Conservation (phyloP, 2,888 invertebrate genomes). For the Scrobipalpa atriplicella region DNA sequence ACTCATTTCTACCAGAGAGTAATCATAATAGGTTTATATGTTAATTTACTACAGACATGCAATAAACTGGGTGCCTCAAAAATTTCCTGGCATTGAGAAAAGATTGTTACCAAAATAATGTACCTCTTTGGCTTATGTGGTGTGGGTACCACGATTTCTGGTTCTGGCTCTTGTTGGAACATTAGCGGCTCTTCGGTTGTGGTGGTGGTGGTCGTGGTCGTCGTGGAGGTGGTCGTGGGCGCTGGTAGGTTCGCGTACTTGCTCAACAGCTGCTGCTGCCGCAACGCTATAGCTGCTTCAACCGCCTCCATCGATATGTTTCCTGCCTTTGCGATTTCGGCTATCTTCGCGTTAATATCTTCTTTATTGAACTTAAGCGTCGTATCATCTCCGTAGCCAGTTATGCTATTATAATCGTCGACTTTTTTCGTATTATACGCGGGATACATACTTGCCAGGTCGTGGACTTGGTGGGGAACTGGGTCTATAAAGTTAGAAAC, state of each 20-base stretch:
- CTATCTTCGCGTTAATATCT: slow-evolving; percentile 75
- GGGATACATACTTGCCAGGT: slow-evolving; percentile 60
- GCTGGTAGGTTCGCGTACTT: slow-evolving; percentile 79
- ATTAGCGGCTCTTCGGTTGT: slow-evolving; percentile 52
- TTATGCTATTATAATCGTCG: slow-evolving; percentile 76
- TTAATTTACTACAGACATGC: no score
- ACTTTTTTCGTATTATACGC: slow-evolving; percentile 74
- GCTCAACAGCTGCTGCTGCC: slow-evolving; percentile 86
- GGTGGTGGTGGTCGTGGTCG: slow-evolving; percentile 67
- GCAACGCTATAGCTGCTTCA: slow-evolving; percentile 87
- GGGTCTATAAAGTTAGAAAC: slow-evolving; percentile 79
- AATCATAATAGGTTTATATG: no score
- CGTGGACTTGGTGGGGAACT: slow-evolving; percentile 74
- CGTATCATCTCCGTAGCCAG: slow-evolving; percentile 74
- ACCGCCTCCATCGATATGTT: slow-evolving; percentile 91
- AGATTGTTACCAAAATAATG: slow-evolving; percentile 5
- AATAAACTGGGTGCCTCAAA: not conserved
- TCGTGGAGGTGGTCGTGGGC: slow-evolving; percentile 75
- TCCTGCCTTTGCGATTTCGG: slow-evolving; percentile 85
- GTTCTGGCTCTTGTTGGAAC: slow-evolving; percentile 66
- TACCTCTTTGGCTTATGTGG: slow-evolving; percentile 73
- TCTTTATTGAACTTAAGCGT: slow-evolving; percentile 69
- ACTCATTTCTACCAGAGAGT: no score
- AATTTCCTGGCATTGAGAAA: not conserved
- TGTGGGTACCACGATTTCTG: slow-evolving; percentile 63